Evolutionary conservation across 2,888 invertebrate genomes (phyloP), one percentile per base, ranked within the genome.

Genomic region (Gymnosoma rotundatum): DNA sequence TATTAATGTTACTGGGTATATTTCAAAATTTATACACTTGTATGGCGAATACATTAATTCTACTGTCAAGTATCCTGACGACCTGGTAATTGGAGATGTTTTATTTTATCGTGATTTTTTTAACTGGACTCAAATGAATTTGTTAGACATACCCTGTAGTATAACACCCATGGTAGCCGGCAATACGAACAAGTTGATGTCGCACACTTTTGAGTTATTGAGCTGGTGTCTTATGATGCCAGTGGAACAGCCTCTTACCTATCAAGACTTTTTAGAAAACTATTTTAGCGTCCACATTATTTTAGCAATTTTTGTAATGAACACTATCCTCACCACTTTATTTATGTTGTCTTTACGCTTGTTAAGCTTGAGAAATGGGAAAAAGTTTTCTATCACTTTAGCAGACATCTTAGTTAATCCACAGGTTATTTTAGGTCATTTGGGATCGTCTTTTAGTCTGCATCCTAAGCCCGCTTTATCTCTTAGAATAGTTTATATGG

Each of bases 191-290:
- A 70, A 63, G 20, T 48, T 54, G 10, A 78, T 82, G 78, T 82
- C 85, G 0, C 78, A 82, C 56, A 64, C 80, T 0, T 86, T 78
- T 66, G 87, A 87, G 61, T 20, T 25, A 5, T 3, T 76, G 10
- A 78, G 36, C 14, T 72, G 78, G 81, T 86, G 85, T 38, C 64
- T 86, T 0, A 86, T 87, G 85, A 72, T 87, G 5, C 87, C 69
- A 0, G 72, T 86, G 1, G 87, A 87, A 64, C 54, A 82, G n/a
- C 82, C 78, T 0, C 36, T 56, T 2, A 61, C 85, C 3, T 85
- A 82, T 56, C 25, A 82, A 16, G 74, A 82, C 56, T 85, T 82
- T 50, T 52, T 82, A 16, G 4, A 75, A 61, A 56, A 38, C 20
- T 18, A 20, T 58, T 2, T 85, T 38, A 45, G 58, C 18, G 16